Evolutionary conservation across 2,113 vertebrate species (phyloP), one percentile per base, ranked within the genome.

Genomic region (Campylorhamphus procurvoides): DNA sequence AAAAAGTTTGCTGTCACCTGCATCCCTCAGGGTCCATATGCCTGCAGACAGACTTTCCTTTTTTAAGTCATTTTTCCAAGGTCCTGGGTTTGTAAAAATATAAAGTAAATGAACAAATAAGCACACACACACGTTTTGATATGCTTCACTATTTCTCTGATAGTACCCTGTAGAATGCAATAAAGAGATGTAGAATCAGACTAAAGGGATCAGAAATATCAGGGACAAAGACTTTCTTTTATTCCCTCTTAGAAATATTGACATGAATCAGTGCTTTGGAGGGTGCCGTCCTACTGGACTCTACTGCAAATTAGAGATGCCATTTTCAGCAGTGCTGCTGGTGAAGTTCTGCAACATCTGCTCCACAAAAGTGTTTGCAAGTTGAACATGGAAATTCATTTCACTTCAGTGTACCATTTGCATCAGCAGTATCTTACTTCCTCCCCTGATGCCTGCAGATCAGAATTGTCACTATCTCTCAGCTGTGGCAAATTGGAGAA

Each of bases 361-460:
- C 50, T 76, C 29, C 27, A 49, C 27, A 71, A 44, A 72, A 27
- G 33, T 0, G 2, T 74, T 73, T 76, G 8, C 12, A 27, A 22
- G 73, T 63, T 84, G 63, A 83, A 58, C n/a, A 66, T 0, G 4
- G 59, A 33, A 47, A 28, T 37, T 73, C 28, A 18, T 80, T 53
- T 83, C 0, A 0, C 46, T 89, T 66, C 68, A 73, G 1, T 10
- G 3, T 2, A 4, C 55, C n/a, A 20, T 5, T 58, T 59, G 15
- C 72, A 90, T 22, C 46, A 80, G 59, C 76, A 77, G 15, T 58
- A 62, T 84, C 59, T 89, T 18, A 4, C 33, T 86, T 71, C 68
- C 28, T 81, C 12, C 29, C 42, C 18, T 69, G 37, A 46, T 1
- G 1, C 53, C 47, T 86, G 60, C 55, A 80, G 55, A 62, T 29